These are phyloP conservation scores for Mola mola DNA, from an alignment of 2,113 vertebrate genomes.

Conservation along the genomic window DNA sequence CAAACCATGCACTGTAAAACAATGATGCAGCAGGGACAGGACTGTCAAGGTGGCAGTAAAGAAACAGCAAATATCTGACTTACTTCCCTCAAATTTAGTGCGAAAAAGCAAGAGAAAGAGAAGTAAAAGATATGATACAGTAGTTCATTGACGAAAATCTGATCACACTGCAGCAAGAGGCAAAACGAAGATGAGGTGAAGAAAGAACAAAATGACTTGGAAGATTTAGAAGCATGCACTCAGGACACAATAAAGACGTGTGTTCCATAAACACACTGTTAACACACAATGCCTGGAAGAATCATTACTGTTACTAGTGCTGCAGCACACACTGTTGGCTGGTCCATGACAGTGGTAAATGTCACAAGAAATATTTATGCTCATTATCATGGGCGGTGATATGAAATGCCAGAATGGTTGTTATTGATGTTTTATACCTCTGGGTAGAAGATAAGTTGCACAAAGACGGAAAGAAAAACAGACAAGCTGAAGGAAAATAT, in stretches of 20 bases:
- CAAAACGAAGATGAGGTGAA: neutral
- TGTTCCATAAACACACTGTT: constrained; percentile 53
- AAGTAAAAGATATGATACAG: neutral
- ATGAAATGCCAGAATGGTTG: constrained; percentile 17
- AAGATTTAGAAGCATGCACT: constrained; percentile 19
- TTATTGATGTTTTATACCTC: constrained; percentile 8
- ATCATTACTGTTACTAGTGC: constrained; percentile 45
- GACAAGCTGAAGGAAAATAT: too few relatives aligned
- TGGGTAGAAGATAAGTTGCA: constrained; percentile 15
- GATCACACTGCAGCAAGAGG: constrained; percentile 16
- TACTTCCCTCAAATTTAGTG: constrained; percentile 26
- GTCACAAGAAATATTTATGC: too few relatives aligned
- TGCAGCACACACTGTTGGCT: too few relatives aligned
- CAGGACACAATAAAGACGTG: constrained; percentile 40
- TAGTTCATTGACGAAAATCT: neutral
- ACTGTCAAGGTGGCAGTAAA: neutral
- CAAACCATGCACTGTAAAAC: constrained; percentile 5
- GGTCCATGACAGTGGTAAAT: too few relatives aligned
- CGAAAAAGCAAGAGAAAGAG: constrained; percentile 10
- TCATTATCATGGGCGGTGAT: neutral
- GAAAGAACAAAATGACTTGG: neutral
- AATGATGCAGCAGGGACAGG: neutral
- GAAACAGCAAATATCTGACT: constrained; percentile 16
- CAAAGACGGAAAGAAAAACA: too few relatives aligned
- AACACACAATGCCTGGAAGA: constrained; percentile 45